Conservation (phyloP, 92 coral and sea anemone species). For the Metridium senile region DNA sequence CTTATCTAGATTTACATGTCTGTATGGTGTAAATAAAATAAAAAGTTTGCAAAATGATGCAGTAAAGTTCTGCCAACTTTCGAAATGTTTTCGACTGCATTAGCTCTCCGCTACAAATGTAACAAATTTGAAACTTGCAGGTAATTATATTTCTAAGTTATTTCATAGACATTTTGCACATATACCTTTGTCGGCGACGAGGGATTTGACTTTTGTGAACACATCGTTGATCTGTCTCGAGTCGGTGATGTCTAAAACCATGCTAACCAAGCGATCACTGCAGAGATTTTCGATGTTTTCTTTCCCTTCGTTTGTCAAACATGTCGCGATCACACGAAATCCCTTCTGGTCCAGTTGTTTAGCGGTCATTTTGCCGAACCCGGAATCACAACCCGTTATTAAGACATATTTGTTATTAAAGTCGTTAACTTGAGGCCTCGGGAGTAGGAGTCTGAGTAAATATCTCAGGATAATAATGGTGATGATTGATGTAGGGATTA, state of each 20-base stretch:
- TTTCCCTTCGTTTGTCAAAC: constrained; percentile 75
- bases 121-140: too few relatives aligned
- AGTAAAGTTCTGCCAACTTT: too few relatives aligned
- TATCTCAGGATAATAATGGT: not conserved
- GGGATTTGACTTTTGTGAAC: not conserved
- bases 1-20: too few relatives aligned
- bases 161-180: too few relatives aligned
- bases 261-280: constrained; percentile 57
- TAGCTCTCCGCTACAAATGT: too few relatives aligned
- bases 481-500: not conserved
- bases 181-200: constrained; percentile 10
- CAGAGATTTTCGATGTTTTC: constrained; percentile 40
- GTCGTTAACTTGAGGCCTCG: constrained; percentile 17
- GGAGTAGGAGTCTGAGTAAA: not conserved
- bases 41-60: too few relatives aligned
- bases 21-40: too few relatives aligned
- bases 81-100: too few relatives aligned
- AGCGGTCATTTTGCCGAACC: constrained; percentile 74
- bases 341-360: constrained; percentile 72
- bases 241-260: constrained; percentile 72
- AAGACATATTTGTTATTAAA: constrained; percentile 60
- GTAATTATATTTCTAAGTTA: too few relatives aligned
- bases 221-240: constrained; percentile 47
- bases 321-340: constrained; percentile 76
- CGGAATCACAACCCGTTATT: constrained; percentile 88